Base-by-base conservation (phyloP, 2,797 vertebrate genomes). In the Meriones psammophilus region DNA sequence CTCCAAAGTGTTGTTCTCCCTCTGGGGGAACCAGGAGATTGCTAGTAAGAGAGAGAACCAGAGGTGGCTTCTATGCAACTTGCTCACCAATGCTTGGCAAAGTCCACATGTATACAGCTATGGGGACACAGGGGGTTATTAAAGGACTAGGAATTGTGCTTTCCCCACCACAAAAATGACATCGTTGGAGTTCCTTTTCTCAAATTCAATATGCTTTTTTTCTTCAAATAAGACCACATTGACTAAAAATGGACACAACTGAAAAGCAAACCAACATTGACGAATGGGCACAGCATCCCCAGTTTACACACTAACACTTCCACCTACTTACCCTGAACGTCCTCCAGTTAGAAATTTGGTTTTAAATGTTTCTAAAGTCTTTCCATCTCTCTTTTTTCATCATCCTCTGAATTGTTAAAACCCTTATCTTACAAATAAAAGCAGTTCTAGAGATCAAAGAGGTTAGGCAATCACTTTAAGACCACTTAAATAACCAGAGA, bases 401-500 rank as follows among this genome's bases (percentile, higher is more conserved):
- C 36, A 84, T 94, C 26, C 30, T 92, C 30, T 78, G 76, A 89
- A 86, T 80, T 30, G 0, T 89, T 91, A 88, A 54, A 64, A 62
- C 8, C 13, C 13, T 96, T 22, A 88, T 87, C 66, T 93, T 69
- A 68, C 83, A 71, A 92, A 86, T 76, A 62, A 94, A 15, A 26
- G 86, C 22, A 68, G 46, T 50, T 56, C 62, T 80, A 66, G n/a
- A 84, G 36, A 71, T 12, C n/a, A 84, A 83, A 96, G 17, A 64
- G 56, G 8, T 30, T 83, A 83, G 54, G 1, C 33, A 7, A 80
- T 90, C 88, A 56, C 18, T 5, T 90, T 64, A 90, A 73, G 24
- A 60, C 22, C 33, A 87, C 15, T 58, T 14, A 86, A 56, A 92
- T 92, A 89, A 91, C 13, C 64, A 89, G 28, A 18, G 58, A 56